Evolutionary conservation across 2,113 vertebrate genomes (phyloP).

Genomic region (Corynorhinus townsendii): DNA sequence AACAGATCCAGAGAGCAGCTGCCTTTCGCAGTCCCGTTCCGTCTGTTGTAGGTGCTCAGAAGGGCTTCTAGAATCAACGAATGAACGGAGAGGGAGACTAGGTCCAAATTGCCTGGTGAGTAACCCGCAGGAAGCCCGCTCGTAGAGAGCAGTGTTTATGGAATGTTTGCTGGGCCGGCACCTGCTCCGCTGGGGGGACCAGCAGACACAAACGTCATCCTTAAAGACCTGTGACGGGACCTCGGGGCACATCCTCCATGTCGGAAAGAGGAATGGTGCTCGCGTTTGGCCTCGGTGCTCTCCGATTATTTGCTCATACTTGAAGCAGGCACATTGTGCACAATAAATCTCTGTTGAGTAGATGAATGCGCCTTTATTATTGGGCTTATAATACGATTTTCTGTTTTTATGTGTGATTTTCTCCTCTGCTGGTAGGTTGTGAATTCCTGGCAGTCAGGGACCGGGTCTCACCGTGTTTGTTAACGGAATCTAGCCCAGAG

Average conservation of each 20-base stretch:
- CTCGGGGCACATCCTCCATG: background rate
- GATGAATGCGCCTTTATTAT: conserved; percentile 45
- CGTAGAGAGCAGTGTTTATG: background rate
- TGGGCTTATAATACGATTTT: background rate
- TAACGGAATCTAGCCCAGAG: background rate
- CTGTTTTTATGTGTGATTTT: conserved; percentile 1
- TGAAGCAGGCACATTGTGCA: background rate
- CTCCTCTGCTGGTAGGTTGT: background rate
- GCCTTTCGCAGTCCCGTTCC: background rate
- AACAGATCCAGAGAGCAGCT: background rate
- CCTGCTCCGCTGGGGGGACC: background rate
- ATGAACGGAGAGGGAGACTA: background rate
- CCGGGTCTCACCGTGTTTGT: background rate
- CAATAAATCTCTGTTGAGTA: conserved; percentile 49
- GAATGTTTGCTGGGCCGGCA: background rate
- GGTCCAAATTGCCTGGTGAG: background rate
- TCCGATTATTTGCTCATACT: conserved; percentile 54
- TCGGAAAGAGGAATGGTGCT: background rate
- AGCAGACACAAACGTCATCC: background rate
- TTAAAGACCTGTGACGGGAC: background rate
- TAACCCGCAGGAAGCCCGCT: background rate
- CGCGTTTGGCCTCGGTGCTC: background rate
- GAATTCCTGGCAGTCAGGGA: background rate
- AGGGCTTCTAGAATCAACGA: background rate
- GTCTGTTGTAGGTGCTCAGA: background rate